These are phyloP conservation scores for Phortica magna DNA, from an alignment of 2,888 invertebrate genomes.

Conservation along the genomic window DNA sequence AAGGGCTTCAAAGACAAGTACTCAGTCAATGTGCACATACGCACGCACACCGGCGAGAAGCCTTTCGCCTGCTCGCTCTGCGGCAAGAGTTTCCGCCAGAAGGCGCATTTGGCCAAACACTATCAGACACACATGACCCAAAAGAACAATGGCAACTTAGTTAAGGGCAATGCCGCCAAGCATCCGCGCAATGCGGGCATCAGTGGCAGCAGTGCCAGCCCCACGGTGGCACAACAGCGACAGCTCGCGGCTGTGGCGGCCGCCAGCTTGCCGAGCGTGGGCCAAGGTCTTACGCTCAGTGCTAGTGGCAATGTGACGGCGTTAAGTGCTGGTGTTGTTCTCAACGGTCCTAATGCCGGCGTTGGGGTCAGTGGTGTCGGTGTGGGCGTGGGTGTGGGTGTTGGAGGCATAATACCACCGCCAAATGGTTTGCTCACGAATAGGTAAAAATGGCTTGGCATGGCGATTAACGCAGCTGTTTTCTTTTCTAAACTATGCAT, in stretches of 20 bases:
- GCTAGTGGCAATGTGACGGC: slow-evolving; percentile 37
- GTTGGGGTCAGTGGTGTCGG: slow-evolving; percentile 38
- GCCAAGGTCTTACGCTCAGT: neutral
- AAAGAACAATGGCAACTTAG: slow-evolving; percentile 84
- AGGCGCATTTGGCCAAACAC: slow-evolving; percentile 94
- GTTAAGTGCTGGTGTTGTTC: slow-evolving; percentile 46
- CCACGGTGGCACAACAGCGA: slow-evolving; percentile 57
- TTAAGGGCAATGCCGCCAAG: slow-evolving; percentile 78
- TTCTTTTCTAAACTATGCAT: slow-evolving; percentile 50
- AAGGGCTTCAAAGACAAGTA: slow-evolving; percentile 97
- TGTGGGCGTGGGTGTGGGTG: slow-evolving; percentile 39
- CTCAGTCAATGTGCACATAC: slow-evolving; percentile 97
- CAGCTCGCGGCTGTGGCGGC: slow-evolving; percentile 60
- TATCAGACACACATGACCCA: slow-evolving; percentile 95
- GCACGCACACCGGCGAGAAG: slow-evolving; percentile 98
- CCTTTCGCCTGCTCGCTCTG: slow-evolving; percentile 97
- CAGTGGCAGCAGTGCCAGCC: slow-evolving; percentile 33
- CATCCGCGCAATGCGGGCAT: slow-evolving; percentile 59
- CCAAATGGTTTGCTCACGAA: slow-evolving; percentile 76
- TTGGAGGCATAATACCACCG: slow-evolving; percentile 67
- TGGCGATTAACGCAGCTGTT: neutral
- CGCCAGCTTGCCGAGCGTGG: neutral
- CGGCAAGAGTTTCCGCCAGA: slow-evolving; percentile 94
- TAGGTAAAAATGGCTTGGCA: slow-evolving; percentile 65
- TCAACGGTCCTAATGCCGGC: slow-evolving; percentile 34